phyloP scores from a whole-genome alignment of 2,797 vertebrate species.

The Arnoldichthys spilopterus region DNA sequence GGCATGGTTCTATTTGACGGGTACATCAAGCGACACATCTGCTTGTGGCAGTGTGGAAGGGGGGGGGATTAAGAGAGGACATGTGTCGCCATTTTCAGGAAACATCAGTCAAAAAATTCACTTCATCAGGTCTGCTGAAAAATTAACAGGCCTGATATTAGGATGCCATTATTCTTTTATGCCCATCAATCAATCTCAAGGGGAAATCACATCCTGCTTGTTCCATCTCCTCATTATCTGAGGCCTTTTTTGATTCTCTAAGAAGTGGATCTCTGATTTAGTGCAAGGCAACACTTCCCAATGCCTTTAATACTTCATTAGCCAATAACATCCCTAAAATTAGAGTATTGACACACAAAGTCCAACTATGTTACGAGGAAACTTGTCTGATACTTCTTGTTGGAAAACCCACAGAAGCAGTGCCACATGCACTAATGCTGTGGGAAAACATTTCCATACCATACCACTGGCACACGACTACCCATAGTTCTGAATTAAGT shows the following conservation, averaged over 20 bases:
- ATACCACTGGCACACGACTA: constrained; percentile 43
- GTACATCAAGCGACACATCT: constrained; percentile 85
- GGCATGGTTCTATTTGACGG: constrained; percentile 75
- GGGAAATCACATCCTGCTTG: constrained; percentile 56
- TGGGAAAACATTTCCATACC: constrained; percentile 38
- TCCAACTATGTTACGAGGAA: constrained; percentile 36
- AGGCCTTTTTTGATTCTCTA: constrained; percentile 49
- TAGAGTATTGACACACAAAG: constrained; percentile 44
- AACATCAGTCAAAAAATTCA: constrained; percentile 81
- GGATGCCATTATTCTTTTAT: constrained; percentile 77
- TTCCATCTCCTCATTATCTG: constrained; percentile 55
- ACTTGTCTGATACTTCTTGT: constrained; percentile 56
- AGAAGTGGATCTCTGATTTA: constrained; percentile 55
- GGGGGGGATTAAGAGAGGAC: constrained; percentile 80
- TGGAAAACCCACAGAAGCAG: constrained; percentile 48
- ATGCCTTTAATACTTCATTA: constrained; percentile 53
- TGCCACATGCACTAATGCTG: constrained; percentile 31
- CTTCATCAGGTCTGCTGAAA: constrained; percentile 82
- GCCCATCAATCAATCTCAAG: constrained; percentile 64
- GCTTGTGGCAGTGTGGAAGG: constrained; percentile 73
- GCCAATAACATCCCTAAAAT: constrained; percentile 47
- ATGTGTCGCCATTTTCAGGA: constrained; percentile 84
- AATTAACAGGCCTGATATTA: constrained; percentile 77
- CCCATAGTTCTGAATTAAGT: constrained; percentile 55
- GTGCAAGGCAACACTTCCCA: constrained; percentile 33